Evolutionary conservation across 2,888 invertebrate species (phyloP).

Genomic region (Eristalis arbustorum): DNA sequence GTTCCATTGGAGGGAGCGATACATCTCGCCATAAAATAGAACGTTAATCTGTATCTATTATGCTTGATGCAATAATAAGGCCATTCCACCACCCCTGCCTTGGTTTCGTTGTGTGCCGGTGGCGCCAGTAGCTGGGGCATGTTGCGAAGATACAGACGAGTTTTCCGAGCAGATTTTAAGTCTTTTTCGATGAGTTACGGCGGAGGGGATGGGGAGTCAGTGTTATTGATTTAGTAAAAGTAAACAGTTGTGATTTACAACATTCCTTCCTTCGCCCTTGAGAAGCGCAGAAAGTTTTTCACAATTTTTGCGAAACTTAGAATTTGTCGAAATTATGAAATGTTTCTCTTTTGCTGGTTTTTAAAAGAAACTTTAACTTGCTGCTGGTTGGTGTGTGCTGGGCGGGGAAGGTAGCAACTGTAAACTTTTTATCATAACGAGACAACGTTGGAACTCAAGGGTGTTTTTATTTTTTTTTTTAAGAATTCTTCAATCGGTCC

Average conservation of each 20-base stretch:
- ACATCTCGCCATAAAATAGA: neutral
- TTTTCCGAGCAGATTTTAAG: no score
- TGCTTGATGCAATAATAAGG: neutral
- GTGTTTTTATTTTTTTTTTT: no score
- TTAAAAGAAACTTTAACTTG: neutral
- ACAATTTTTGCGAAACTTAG: neutral
- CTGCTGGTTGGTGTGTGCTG: neutral
- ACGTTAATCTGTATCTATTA: neutral
- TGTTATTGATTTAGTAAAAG: no score
- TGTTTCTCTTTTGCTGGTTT: neutral
- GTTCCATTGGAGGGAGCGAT: neutral
- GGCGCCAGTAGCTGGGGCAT: no score
- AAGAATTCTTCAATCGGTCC: neutral
- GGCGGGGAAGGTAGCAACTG: neutral
- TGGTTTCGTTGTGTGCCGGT: neutral
- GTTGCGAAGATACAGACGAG: no score
- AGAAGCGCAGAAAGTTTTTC: neutral
- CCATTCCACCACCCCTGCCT: neutral
- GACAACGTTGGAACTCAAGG: neutral
- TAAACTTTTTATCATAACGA: neutral
- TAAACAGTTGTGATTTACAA: neutral
- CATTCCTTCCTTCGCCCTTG: neutral
- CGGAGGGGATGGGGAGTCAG: no score
- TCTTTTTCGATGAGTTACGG: no score
- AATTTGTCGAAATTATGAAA: neutral